Evolutionary conservation across 2,113 vertebrate genomes (phyloP), one percentile per base, ranked within the genome.

Genomic region (Nymphicus hollandicus): DNA sequence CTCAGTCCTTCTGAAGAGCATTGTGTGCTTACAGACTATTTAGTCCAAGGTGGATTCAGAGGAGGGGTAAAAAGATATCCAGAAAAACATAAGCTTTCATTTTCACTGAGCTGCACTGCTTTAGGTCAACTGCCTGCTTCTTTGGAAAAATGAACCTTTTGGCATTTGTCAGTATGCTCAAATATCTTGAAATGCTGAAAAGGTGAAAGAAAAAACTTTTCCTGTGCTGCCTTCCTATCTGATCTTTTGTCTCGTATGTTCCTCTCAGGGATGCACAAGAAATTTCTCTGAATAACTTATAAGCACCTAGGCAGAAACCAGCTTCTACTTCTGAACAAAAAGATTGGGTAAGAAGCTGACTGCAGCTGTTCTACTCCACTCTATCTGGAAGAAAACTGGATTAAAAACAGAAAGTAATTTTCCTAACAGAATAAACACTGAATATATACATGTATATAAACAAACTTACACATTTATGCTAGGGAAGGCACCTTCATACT

Each of bases 201-300:
- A 95, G 82, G 89, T 73, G 96, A 97, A 98, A 98, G 61, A 76
- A 80, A 97, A 97, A 96, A 78, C 95, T 83, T 93, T 29, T 76
- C 83, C 28, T 39, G 41, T 63, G 74, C 37, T 91, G 90, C 87
- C 88, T 96, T 97, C 93, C 94, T 93, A 96, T 82, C 74, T 93
- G 95, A 97, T 97, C 95, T 96, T 97, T 94, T 95, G 97, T 97
- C 96, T 98, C 91, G 41, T 83, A 74, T 97, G 89, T 94, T 97
- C 78, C 88, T 95, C 86, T 96, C 81, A 93, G 96, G 96, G 96
- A 96, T 73, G 88, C 76, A 96, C 10, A 19, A 93, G 97, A 97
- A 96, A 95, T 79, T 78, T 92, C 52, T 88, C 91, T 98, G 96
- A 98, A 98, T 98, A 97, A 98, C 98, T 97, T 81, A 98, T 87